phyloP scores from a whole-genome alignment of 1,140 invertebrate genomes.

The Planococcus citri region DNA sequence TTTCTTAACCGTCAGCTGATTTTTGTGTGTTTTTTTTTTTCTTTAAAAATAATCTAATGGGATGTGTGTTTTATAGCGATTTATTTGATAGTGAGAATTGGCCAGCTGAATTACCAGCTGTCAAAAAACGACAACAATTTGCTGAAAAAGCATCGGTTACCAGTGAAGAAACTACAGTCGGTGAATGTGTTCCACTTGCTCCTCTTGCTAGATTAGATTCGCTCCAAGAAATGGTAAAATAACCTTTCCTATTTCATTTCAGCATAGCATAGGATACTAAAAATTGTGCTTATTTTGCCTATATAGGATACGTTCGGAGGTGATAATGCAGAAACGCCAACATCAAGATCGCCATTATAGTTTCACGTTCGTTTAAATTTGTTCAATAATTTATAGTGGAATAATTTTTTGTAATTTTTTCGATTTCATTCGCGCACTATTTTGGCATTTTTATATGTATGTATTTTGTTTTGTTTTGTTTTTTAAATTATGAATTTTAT shows the following conservation, averaged over 20 bases:
- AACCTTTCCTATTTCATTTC: not conserved
- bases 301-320: not conserved
- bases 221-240: conserved; percentile 29
- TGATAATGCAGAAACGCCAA: not conserved
- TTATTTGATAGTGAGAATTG: not conserved
- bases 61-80: not conserved
- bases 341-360: conserved; percentile 8
- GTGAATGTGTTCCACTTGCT: conserved; percentile 26
- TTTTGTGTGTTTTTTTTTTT: not conserved
- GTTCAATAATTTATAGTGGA: not conserved
- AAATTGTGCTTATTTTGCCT: not conserved
- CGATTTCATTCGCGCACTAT: conserved; percentile 4
- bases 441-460: conserved; percentile 9
- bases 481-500: not conserved
- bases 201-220: conserved; percentile 30
- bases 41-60: not conserved
- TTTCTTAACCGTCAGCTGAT: no score
- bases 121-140: conserved; percentile 27
- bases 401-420: not conserved
- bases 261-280: not conserved
- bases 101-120: not conserved
- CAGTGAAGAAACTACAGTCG: conserved; percentile 27
- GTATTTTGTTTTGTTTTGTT: conserved; percentile 9
- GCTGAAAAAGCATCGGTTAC: conserved; percentile 25
- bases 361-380: not conserved